Evolutionary conservation across 92 coral and sea anemone species (phyloP), one percentile per base, ranked within the genome.

Genomic region (Porites lobata): DNA sequence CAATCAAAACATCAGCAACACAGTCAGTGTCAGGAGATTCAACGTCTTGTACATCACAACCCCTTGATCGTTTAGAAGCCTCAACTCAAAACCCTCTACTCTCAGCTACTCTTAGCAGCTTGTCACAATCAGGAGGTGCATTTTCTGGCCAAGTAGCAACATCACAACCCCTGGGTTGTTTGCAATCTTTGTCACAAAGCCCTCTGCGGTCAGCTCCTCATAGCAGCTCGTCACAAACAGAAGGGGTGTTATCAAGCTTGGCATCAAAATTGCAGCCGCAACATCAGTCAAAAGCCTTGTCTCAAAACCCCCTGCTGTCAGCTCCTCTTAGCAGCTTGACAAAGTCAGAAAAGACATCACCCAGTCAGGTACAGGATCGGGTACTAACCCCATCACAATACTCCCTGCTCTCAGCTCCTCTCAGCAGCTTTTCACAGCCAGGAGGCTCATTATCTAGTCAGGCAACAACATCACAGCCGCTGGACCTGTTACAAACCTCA

Each of bases 21-120:
- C n/a, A n/a, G n/a, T n/a, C n/a, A n/a, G n/a, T 19, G 24, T 38
- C 50, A 20, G 67, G 53, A 32, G 69, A 67, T 9, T n/a, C 70
- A 24, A 13, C 21, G 4, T 9, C 75, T 11, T 6, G 52, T 82
- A n/a, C 59, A 8, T 18, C 50, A 17, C 29, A 9, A 13, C 9
- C 73, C 18, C 8, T 24, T 52, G 72, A 65, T 62, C 75, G 47
- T 15, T 65, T 64, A 47, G 26, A 65, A 26, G 15, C 61, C 24
- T 63, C 85, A 80, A 47, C 85, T 8, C 68, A 69, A 65, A 52
- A 15, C 76, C 10, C 64, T 69, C 85, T 66, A 4, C 50, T 69
- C 7, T 65, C 85, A 80, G 50, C 50, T 32, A 43, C 85, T 12
- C 85, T 80, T 9, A 80, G 85, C 70, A 69, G 74, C 66, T 69